Evolutionary conservation across 2,797 vertebrate genomes (phyloP), one percentile per base, ranked within the genome.

Genomic region (Serranus cabrilla): DNA sequence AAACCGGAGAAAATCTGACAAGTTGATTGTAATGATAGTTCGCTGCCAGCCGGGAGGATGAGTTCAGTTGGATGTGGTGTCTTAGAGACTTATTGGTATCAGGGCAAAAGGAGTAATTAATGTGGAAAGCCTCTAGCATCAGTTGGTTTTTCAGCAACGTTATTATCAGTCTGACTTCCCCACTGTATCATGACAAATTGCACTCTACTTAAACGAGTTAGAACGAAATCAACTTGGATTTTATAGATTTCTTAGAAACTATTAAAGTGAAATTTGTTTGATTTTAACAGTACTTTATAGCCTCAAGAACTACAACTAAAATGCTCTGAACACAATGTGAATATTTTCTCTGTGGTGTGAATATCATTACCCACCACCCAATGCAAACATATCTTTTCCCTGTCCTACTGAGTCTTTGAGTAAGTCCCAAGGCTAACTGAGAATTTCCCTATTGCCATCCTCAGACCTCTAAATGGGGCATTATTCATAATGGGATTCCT

Each of bases 331-430:
- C 45, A 4, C 72, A 37, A 43, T 75, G 64, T 55, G 62, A 79
- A 69, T 73, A 49, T 79, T 76, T 73, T 73, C 59, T 71, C 73
- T 72, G 63, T 40, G 18, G 40, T 25, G 50, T 40, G 50, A 74
- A 60, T 68, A 55, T 59, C 25, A 39, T 63, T 67, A 64, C 63
- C 69, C 27, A 2, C 59, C 4, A 47, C 50, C 34, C 56, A 88
- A 84, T 86, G 78, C 72, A 80, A 87, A 88, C 74, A 58, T 65
- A 45, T 87, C 72, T 95, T 96, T 95, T 95, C 95, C 94, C 93
- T 95, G 66, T 74, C 66, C 74, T 94, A 95, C 94, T 94, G 95
- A 96, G 94, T 95, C 95, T 97, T 95, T 93, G 95, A 96, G 95
- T 94, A 92, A 94, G 93, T 96, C 95, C 94, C 94, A 42, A 6